phyloP scores from a whole-genome alignment of 2,888 invertebrate species.

The Phortica okadai region DNA sequence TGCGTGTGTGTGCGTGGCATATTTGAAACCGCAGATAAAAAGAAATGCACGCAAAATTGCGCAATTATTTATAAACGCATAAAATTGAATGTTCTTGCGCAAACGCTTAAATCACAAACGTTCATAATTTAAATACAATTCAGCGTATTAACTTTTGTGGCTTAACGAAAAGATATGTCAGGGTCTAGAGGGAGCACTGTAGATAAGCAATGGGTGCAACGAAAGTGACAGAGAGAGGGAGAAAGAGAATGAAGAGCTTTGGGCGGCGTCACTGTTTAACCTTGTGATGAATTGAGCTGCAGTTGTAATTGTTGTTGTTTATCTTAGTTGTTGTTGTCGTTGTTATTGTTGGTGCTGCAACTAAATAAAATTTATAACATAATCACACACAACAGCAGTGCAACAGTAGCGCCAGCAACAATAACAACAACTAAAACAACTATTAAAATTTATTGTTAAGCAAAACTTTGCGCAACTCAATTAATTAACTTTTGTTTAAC shows the following conservation, averaged over 20 bases:
- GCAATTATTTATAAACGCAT: constrained; percentile 22
- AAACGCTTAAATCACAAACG: constrained; percentile 3
- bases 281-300: constrained; percentile 2
- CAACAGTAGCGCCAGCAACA: constrained; percentile 17
- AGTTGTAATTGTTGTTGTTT: constrained; percentile 1
- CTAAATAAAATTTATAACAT: constrained; percentile 23
- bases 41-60: neutral
- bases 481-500: constrained; percentile 68
- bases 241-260: neutral
- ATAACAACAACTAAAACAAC: constrained; percentile 36
- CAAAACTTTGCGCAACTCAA: constrained; percentile 68
- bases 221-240: neutral
- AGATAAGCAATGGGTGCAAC: neutral
- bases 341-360: constrained; percentile 6
- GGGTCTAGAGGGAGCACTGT: neutral
- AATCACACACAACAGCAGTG: constrained; percentile 20
- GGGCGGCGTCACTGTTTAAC: neutral
- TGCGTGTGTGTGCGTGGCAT: neutral
- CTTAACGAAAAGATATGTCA: neutral
- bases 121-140: constrained; percentile 1
- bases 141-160: constrained; percentile 1
- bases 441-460: constrained; percentile 67
- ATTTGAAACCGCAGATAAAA: constrained; percentile 10
- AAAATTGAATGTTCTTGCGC: constrained; percentile 13
- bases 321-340: constrained; percentile 3